A percentile compares a stretch with the other conserved stretches of the same genome.
These are phyloP conservation scores for Hartigia nigra DNA, from an alignment of 2,888 invertebrate species.

Conservation along the genomic window DNA sequence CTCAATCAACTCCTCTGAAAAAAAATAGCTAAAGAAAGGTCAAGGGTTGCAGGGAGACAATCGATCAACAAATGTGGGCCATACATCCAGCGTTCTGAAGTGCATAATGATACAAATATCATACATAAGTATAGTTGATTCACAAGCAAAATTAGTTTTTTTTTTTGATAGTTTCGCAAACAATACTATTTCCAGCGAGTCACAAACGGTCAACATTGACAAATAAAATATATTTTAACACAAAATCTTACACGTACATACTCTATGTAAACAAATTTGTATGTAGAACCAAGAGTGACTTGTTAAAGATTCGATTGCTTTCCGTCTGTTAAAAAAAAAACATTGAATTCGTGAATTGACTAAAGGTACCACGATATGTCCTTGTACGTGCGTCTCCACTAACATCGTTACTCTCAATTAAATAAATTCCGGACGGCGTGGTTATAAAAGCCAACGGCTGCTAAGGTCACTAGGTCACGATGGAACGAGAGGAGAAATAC, in stretches of 20 bases:
- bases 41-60: background rate
- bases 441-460: conserved; percentile 14
- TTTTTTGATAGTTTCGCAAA: too few relatives aligned
- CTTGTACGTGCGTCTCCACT: conserved; percentile 9
- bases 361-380: background rate
- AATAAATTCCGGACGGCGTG: conserved; percentile 21
- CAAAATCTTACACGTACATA: too few relatives aligned
- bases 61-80: background rate
- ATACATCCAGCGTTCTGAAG: background rate
- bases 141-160: too few relatives aligned
- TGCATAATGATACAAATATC: background rate
- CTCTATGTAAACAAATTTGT: too few relatives aligned
- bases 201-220: too few relatives aligned
- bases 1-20: background rate
- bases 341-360: too few relatives aligned
- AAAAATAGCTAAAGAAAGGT: background rate
- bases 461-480: conserved; percentile 10
- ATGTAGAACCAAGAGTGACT: too few relatives aligned
- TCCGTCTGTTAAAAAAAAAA: too few relatives aligned
- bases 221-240: too few relatives aligned
- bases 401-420: conserved; percentile 14
- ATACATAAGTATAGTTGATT: background rate
- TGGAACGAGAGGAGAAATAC: background rate
- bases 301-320: too few relatives aligned
- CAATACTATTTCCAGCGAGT: too few relatives aligned